A percentile compares a stretch with the other conserved stretches of the same genome.
These are phyloP conservation scores for Agrilus biguttatus DNA, from an alignment of 2,888 invertebrate species.

Conservation along the genomic window DNA sequence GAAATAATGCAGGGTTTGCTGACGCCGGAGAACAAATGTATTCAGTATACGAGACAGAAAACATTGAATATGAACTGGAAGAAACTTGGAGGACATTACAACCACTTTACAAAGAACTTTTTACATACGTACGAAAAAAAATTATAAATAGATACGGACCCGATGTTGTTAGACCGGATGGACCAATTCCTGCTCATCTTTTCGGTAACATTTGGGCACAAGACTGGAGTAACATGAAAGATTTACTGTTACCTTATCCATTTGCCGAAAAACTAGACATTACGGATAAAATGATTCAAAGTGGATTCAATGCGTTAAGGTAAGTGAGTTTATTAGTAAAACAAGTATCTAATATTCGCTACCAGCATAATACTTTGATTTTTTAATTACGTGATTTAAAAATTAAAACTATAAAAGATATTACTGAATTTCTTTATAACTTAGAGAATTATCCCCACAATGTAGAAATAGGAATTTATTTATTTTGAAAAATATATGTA, in stretches of 20 bases:
- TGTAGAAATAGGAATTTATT: no score
- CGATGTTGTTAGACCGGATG: slow-evolving; percentile 40
- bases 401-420: no score
- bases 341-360: no score
- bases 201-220: slow-evolving; percentile 80
- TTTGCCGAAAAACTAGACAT: slow-evolving; percentile 56
- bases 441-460: no score
- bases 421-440: no score
- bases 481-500: no score
- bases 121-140: slow-evolving; percentile 64
- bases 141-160: slow-evolving; percentile 34
- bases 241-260: slow-evolving; percentile 62
- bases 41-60: slow-evolving; percentile 53
- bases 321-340: slow-evolving; percentile 16
- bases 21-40: slow-evolving; percentile 75
- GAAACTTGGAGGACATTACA: slow-evolving; percentile 48
- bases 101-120: slow-evolving; percentile 69
- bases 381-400: no score
- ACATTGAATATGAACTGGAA: slow-evolving; percentile 43
- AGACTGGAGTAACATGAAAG: slow-evolving; percentile 63
- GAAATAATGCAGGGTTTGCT: slow-evolving; percentile 42
- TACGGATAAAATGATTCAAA: slow-evolving; percentile 60
- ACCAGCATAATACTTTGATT: no score
- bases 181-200: slow-evolving; percentile 74
- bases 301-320: slow-evolving; percentile 60